These are phyloP conservation scores for Chaenocephalus aceratus DNA, from an alignment of 2,113 vertebrate species.

Conservation along the genomic window DNA sequence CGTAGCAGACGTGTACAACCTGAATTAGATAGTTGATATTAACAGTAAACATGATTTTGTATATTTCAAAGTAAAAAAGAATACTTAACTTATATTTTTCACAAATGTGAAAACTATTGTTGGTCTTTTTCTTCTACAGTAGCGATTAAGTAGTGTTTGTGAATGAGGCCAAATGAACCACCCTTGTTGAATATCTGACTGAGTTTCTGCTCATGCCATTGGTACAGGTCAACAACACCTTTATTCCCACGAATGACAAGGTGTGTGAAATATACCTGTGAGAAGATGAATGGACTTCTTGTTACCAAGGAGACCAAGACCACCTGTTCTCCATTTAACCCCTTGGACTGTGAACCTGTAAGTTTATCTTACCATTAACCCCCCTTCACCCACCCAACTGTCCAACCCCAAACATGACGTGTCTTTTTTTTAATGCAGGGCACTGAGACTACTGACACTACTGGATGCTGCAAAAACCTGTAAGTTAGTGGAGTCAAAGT, in stretches of 20 bases:
- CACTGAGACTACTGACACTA: conserved; percentile 71
- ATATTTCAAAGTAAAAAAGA: background rate
- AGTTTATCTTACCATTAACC: conserved; percentile 63
- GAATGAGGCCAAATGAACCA: background rate
- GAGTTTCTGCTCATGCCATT: background rate
- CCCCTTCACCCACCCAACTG: background rate
- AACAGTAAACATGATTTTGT: background rate
- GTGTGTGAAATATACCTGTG: conserved; percentile 88
- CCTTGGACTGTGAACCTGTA: conserved; percentile 84
- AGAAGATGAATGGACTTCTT: conserved; percentile 65
- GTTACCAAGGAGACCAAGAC: conserved; percentile 62
- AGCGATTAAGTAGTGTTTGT: background rate
- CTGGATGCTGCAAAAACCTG: conserved; percentile 81
- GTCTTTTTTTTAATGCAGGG: conserved; percentile 66
- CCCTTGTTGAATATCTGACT: background rate
- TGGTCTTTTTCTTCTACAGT: background rate
- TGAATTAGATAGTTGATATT: background rate
- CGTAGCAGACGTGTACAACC: background rate
- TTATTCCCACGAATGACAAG: conserved; percentile 70
- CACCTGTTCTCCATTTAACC: conserved; percentile 77
- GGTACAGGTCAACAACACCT: conserved; percentile 81
- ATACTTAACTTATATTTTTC: background rate
- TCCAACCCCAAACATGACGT: background rate
- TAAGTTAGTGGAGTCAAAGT: conserved; percentile 53
- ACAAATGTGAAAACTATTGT: background rate